Conservation (phyloP, 2,113 vertebrate species). For the Marmota monax region DNA sequence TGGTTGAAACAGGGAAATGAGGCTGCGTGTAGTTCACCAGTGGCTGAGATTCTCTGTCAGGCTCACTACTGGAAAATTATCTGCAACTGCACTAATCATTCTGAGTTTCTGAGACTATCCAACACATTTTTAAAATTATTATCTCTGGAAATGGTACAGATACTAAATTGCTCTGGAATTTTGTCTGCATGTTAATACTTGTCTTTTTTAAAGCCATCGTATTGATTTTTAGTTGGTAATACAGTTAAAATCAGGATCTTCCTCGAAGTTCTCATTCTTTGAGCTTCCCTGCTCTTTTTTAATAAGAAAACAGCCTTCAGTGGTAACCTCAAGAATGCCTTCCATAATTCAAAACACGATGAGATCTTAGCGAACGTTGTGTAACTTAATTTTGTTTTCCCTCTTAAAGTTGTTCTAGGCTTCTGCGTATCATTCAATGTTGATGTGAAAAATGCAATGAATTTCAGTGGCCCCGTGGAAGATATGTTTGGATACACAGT, state of each 20-base stretch:
- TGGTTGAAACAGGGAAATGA: neutral
- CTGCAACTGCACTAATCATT: neutral
- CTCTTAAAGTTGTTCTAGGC: constrained; percentile 87
- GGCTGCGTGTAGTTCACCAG: neutral
- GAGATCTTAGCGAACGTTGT: neutral
- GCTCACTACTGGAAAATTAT: neutral
- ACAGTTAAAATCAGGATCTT: neutral
- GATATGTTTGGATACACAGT: constrained; percentile 99
- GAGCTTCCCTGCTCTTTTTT: neutral
- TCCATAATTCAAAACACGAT: constrained; percentile 21
- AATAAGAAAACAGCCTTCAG: neutral
- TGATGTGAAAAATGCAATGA: constrained; percentile 95
- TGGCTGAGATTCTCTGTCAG: neutral
- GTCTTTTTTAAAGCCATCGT: neutral
- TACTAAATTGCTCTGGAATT: neutral
- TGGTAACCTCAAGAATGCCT: neutral
- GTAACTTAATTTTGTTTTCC: constrained; percentile 58
- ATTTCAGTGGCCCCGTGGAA: constrained; percentile 94
- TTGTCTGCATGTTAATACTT: neutral
- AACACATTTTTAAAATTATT: neutral
- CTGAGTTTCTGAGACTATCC: neutral
- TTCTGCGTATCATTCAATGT: constrained; percentile 92
- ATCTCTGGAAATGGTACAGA: neutral
- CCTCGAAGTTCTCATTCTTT: neutral
- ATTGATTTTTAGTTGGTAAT: neutral